Evolutionary conservation across 1,140 invertebrate genomes (phyloP).

Genomic region (Cecropterus lyciades): DNA sequence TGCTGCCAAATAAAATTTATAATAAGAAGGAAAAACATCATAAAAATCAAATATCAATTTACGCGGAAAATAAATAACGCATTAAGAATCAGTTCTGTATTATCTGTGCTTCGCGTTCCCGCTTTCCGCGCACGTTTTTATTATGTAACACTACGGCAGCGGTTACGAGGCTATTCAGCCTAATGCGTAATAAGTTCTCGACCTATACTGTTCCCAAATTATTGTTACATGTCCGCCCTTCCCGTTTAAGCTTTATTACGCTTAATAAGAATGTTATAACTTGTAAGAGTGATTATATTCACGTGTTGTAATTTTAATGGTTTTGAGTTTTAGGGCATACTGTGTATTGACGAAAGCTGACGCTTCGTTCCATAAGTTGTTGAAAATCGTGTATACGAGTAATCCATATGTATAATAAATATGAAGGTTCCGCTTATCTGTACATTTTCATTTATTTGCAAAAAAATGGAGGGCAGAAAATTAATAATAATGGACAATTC

Average conservation of each 20-base stretch:
- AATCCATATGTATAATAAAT: neutral
- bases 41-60: neutral
- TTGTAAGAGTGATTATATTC: neutral
- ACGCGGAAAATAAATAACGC: neutral
- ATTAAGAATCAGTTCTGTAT: neutral
- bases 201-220: conserved; percentile 29
- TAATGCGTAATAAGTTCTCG: conserved; percentile 36
- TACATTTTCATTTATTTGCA: no score
- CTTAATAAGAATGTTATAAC: conserved; percentile 7
- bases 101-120: conserved; percentile 4
- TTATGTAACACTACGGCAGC: conserved; percentile 4
- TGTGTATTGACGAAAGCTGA: no score
- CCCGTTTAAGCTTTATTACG: conserved; percentile 4
- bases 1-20: no score
- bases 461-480: no score
- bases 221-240: conserved; percentile 5
- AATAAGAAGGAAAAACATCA: no score
- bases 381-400: no score
- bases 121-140: conserved; percentile 8
- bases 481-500: no score
- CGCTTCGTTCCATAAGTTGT: no score
- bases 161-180: conserved; percentile 35
- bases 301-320: neutral
- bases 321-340: neutral
- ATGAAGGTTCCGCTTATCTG: no score